Percentiles rank a stretch among this genome's conserved stretches.
phyloP scores from a whole-genome alignment of 2,113 vertebrate genomes.

The Hippoglossus stenolepis region DNA sequence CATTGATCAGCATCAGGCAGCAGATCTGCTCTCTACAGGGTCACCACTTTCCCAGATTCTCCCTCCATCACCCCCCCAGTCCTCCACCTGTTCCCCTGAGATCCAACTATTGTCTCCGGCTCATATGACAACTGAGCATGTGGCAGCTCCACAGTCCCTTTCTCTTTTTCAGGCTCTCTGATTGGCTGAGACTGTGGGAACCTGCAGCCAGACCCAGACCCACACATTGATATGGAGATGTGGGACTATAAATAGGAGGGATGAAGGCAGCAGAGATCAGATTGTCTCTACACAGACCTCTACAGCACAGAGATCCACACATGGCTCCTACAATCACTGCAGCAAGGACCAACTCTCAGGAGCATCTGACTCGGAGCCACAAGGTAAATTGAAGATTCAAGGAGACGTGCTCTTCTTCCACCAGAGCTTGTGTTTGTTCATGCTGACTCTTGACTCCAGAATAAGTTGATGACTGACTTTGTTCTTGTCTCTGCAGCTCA shows the following conservation, averaged over 20 bases:
- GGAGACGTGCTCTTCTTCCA: background rate
- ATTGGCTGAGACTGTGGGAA: constrained; percentile 82
- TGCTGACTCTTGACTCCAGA: no score
- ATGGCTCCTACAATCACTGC: constrained; percentile 62
- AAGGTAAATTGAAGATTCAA: constrained; percentile 58
- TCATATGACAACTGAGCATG: constrained; percentile 13
- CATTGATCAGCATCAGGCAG: constrained; percentile 29
- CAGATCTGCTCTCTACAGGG: constrained; percentile 49
- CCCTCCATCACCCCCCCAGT: constrained; percentile 15
- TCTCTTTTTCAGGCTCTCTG: constrained; percentile 53
- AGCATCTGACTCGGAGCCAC: constrained; percentile 51
- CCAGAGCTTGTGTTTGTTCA: no score
- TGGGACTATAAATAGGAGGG: constrained; percentile 79
- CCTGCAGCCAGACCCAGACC: constrained; percentile 63
- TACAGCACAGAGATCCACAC: constrained; percentile 54
- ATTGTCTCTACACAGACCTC: no score
- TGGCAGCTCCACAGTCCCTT: constrained; percentile 21
- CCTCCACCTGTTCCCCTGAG: constrained; percentile 71
- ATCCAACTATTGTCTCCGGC: constrained; percentile 59
- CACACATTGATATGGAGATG: constrained; percentile 83
- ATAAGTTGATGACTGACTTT: no score
- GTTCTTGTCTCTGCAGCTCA: background rate
- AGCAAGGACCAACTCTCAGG: constrained; percentile 11
- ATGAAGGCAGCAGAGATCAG: constrained; percentile 64
- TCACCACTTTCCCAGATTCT: constrained; percentile 76